phyloP scores from a whole-genome alignment of 2,797 vertebrate species.

The Sibirionetta formosa region DNA sequence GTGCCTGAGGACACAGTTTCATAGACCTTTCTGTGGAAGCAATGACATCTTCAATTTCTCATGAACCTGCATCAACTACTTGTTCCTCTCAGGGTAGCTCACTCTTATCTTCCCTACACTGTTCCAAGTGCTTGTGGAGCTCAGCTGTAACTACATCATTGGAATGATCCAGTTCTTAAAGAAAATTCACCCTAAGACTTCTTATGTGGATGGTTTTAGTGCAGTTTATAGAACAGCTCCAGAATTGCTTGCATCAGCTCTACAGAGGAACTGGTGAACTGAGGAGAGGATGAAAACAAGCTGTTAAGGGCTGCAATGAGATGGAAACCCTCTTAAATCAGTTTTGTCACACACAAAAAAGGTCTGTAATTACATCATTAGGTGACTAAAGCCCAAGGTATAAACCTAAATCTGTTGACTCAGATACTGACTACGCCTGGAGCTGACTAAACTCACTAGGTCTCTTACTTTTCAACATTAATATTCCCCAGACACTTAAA shows the following conservation, averaged over 20 bases:
- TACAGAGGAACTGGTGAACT: not conserved
- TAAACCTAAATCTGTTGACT: conserved; percentile 17
- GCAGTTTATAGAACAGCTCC: not conserved
- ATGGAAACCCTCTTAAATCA: not conserved
- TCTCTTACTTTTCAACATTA: not conserved
- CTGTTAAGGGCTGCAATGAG: not conserved
- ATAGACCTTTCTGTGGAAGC: not conserved
- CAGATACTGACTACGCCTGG: not conserved
- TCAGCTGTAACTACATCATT: not conserved
- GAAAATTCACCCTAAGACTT: not conserved
- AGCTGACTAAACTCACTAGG: not conserved
- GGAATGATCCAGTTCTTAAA: accelerated
- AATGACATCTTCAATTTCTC: not conserved
- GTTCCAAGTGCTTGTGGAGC: not conserved
- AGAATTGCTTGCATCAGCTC: not conserved
- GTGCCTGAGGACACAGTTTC: not conserved
- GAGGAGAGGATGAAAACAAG: not conserved
- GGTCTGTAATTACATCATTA: not conserved
- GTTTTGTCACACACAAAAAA: not conserved
- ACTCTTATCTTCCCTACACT: not conserved
- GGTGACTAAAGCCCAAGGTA: not conserved
- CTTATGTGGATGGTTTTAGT: not conserved
- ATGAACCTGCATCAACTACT: not conserved
- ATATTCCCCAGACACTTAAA: not conserved
- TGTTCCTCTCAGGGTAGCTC: not conserved